Conservation (phyloP, 2,888 invertebrate genomes). For the Diplazon laetatorius region DNA sequence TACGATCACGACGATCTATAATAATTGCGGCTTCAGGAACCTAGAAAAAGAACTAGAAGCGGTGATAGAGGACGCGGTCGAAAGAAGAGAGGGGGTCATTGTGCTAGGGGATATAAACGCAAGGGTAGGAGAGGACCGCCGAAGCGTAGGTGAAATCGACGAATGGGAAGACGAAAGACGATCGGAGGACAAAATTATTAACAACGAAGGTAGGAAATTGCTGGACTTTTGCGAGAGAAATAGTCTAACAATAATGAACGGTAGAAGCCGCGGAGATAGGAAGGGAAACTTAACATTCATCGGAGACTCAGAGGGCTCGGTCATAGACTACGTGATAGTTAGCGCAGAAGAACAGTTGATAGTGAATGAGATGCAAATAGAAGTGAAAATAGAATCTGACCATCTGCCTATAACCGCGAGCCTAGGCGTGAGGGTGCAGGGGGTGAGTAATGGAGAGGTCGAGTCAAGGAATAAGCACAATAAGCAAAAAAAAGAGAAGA, state of each 20-base stretch:
- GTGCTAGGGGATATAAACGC: not conserved
- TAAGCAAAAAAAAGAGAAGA: not conserved
- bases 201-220: constrained; percentile 36
- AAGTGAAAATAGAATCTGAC: not conserved
- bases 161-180: constrained; percentile 8
- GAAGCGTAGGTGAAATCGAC: not conserved
- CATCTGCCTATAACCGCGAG: not conserved
- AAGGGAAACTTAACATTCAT: constrained; percentile 3
- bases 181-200: constrained; percentile 23
- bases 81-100: not conserved
- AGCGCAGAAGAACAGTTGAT: not conserved
- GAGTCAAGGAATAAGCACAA: constrained; percentile 6
- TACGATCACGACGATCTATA: constrained; percentile 25
- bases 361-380: not conserved
- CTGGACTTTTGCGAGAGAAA: not conserved
- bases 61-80: not conserved
- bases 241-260: not conserved
- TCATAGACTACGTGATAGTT: not conserved
- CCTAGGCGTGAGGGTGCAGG: not conserved
- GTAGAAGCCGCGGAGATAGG: not conserved
- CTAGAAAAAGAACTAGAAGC: not conserved
- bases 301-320: not conserved
- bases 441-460: not conserved
- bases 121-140: not conserved
- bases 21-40: constrained; percentile 18